A percentile compares a stretch with the other conserved stretches of the same genome.
These are phyloP conservation scores for Neodon shergylaensis DNA, from an alignment of 2,113 vertebrate species.

Conservation along the genomic window DNA sequence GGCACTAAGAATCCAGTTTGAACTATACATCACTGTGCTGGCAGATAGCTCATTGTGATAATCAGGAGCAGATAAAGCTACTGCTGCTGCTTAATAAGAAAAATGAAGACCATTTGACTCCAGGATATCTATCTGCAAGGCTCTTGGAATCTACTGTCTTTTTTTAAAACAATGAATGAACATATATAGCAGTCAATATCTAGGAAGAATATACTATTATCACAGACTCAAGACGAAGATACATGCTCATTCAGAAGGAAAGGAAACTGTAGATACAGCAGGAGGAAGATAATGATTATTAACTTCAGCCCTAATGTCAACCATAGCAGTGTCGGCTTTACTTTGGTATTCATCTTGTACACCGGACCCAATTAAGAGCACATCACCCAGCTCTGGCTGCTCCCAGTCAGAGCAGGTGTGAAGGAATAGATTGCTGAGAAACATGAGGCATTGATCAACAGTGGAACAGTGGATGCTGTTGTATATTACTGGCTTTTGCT, in stretches of 20 bases:
- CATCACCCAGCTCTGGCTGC: neutral
- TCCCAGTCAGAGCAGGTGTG: neutral
- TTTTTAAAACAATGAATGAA: neutral
- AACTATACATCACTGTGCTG: neutral
- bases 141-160: neutral
- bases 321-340: neutral
- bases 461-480: neutral
- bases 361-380: neutral
- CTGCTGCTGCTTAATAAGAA: neutral
- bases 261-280: neutral
- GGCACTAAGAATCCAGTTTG: neutral
- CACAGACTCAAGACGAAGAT: neutral
- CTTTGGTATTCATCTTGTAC: neutral
- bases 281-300: neutral
- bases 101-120: neutral
- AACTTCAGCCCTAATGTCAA: neutral
- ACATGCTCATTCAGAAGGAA: neutral
- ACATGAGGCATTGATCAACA: accelerated
- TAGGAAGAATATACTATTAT: neutral
- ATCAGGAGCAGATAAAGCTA: neutral
- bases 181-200: neutral
- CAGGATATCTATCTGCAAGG: neutral
- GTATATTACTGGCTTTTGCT: neutral
- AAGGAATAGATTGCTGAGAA: neutral
- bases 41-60: neutral